phyloP scores from a whole-genome alignment of 2,888 invertebrate genomes.

The Caenorhabditis uteleia region DNA sequence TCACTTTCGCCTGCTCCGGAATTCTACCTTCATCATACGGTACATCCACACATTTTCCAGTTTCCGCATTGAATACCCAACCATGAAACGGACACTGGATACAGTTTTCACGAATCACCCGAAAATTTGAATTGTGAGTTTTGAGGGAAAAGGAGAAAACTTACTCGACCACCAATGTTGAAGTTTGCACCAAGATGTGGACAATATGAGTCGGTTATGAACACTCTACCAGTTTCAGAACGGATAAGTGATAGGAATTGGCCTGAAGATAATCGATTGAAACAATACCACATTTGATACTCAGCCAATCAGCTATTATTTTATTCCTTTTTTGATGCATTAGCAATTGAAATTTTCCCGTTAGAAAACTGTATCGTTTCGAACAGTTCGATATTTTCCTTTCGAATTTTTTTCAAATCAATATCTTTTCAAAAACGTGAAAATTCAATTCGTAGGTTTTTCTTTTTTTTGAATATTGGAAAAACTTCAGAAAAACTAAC shows the following conservation, averaged over 20 bases:
- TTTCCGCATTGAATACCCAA: constrained; percentile 82
- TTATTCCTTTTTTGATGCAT: constrained; percentile 7
- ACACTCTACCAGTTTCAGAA: constrained; percentile 76
- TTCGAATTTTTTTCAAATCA: no score
- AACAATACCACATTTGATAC: no score
- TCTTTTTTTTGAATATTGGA: not conserved
- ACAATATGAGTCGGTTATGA: constrained; percentile 84
- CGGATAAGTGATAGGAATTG: constrained; percentile 79
- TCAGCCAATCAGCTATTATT: no score
- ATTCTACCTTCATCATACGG: constrained; percentile 76
- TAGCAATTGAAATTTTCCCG: no score
- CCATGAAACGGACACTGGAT: constrained; percentile 88
- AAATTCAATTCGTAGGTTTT: not conserved
- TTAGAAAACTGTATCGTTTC: no score
- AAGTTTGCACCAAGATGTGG: constrained; percentile 89
- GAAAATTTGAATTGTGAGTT: constrained; percentile 1
- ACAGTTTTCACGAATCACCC: constrained; percentile 75
- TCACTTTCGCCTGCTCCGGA: constrained; percentile 76
- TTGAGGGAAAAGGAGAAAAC: not conserved
- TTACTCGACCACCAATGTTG: constrained; percentile 78
- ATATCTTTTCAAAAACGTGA: no score
- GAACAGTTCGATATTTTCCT: no score
- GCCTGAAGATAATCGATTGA: constrained; percentile 72
- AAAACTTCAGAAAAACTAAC: constrained; percentile 73
- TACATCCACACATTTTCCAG: constrained; percentile 80